Base-by-base conservation (phyloP, 2,888 invertebrate species). In the Sarcophaga variegata region DNA sequence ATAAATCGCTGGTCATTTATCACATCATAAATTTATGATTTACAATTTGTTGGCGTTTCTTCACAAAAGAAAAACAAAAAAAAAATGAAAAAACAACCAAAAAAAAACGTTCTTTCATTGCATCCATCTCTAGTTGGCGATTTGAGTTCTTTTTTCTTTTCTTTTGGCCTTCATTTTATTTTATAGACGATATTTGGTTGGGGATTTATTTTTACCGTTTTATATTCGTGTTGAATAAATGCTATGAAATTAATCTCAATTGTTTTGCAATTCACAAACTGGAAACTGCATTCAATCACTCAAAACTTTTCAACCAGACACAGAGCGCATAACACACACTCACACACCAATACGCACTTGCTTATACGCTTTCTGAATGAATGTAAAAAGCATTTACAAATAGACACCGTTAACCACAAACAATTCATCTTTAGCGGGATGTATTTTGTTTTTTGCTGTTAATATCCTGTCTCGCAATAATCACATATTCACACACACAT, bases 381-480 rank as follows among this genome's bases (percentile, higher is more conserved):
- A 62, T 74, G 66, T 17, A 17, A 70, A 76, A 70, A 49, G 49
- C 59, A 62, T 45, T 62, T 60, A n/a, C 70, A 14, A 76, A 63
- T 67, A 76, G 88, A 88, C 89, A 88, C 89, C 90, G 71, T 83
- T 76, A 67, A 83, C 71, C 76, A 74, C 80, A 80, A 72, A 90
- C 90, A 91, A 90, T 91, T 91, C 89, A 90, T 90, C 87, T 89
- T 88, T 89, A 89, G 88, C 90, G 88, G 89, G 90, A 90, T 91
- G 89, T 88, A 71, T 37, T 37, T 37, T 37, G 2, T 37, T 37
- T 37, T 10, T 37, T 10, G 10, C 89, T 77, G 74, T 60, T 66
- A 71, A 83, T 82, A 17, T 90, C 89, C 89, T 90, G 90, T 91
- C 89, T 90, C 89, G 88, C 37, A 37, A 37, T 37, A 37, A 10